Conservation (phyloP, 2,888 invertebrate species). For the Argynnis bischoffii region DNA sequence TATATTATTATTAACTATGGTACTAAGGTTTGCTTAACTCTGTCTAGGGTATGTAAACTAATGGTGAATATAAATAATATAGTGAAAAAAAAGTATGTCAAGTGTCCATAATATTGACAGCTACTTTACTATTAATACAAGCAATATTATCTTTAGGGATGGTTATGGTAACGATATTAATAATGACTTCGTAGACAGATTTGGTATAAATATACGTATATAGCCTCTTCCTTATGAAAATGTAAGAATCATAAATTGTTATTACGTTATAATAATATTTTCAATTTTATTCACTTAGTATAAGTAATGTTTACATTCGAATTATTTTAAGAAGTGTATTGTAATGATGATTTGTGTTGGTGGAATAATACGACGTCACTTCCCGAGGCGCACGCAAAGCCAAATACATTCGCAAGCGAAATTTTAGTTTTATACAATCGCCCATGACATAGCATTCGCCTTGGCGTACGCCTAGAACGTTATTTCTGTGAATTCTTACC, state of each 20-base stretch:
- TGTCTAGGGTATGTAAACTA: neutral
- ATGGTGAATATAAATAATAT: conserved; percentile 15
- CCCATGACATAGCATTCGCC: conserved; percentile 49
- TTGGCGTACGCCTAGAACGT: conserved; percentile 62
- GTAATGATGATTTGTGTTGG: conserved; percentile 8
- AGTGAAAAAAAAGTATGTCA: neutral
- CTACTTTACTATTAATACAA: neutral
- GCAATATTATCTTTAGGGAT: neutral
- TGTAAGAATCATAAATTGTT: neutral
- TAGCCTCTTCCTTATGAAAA: conserved; percentile 8
- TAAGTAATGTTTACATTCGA: neutral
- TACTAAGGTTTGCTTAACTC: conserved; percentile 7
- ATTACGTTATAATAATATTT: conserved; percentile 1
- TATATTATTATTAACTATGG: conserved; percentile 16
- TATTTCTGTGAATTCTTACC: conserved; percentile 41
- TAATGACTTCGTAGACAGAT: neutral
- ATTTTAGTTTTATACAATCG: conserved; percentile 37
- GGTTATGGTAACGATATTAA: neutral
- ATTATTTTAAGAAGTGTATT: conserved; percentile 7
- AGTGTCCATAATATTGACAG: neutral
- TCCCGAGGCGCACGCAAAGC: conserved; percentile 63
- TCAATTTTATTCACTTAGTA: neutral
- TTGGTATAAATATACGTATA: conserved; percentile 8
- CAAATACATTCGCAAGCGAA: conserved; percentile 50
- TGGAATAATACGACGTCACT: conserved; percentile 37